phyloP scores from a whole-genome alignment of 1,140 invertebrate genomes.

The Pinna nobilis region DNA sequence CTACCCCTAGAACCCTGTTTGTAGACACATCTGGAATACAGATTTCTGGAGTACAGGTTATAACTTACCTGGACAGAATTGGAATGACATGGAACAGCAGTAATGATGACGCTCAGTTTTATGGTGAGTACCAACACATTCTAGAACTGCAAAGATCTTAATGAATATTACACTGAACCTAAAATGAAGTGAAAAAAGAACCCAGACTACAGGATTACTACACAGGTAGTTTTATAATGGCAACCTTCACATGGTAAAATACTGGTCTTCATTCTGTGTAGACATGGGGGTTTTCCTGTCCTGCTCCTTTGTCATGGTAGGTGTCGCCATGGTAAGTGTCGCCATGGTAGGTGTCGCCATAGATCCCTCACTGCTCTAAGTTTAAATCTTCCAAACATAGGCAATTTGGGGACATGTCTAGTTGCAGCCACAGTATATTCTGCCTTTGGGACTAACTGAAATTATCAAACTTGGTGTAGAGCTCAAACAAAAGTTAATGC shows the following conservation, averaged over 20 bases:
- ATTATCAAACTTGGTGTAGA: neutral
- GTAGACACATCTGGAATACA: neutral
- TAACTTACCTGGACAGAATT: constrained; percentile 10
- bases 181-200: neutral
- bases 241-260: neutral
- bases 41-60: neutral
- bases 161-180: neutral
- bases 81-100: constrained; percentile 18
- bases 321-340: too few species aligned
- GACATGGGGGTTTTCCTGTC: neutral
- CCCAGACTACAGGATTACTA: neutral
- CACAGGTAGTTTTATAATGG: neutral
- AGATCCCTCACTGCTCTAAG: too few species aligned
- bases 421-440: too few species aligned
- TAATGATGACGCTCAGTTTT: constrained; percentile 24
- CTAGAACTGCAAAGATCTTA: too few species aligned
- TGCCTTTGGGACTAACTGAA: too few species aligned
- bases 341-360: too few species aligned
- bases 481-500: neutral
- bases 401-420: too few species aligned
- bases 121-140: too few species aligned
- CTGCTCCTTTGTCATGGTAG: too few species aligned
- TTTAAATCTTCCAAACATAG: too few species aligned
- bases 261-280: neutral
- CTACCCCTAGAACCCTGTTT: neutral